These are phyloP conservation scores for Leucopsar rothschildi DNA, from an alignment of 2,113 vertebrate species.

Conservation along the genomic window DNA sequence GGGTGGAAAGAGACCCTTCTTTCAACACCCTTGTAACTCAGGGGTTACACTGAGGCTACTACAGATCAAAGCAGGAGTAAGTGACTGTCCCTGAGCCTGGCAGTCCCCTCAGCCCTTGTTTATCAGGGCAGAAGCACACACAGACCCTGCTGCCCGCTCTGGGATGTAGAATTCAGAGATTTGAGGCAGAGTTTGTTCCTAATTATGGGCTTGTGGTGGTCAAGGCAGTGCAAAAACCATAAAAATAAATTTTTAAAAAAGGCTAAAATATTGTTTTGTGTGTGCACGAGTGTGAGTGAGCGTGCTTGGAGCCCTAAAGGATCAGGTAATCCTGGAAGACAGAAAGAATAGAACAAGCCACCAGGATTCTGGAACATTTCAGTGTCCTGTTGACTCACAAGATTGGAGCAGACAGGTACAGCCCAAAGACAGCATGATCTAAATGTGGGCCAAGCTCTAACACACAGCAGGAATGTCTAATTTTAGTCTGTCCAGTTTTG, in stretches of 20 bases:
- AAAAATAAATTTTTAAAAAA: background rate
- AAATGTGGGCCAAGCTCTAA: conserved; percentile 47
- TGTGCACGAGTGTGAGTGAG: background rate
- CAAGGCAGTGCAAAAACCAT: background rate
- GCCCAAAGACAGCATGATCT: conserved; percentile 58
- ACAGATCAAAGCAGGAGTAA: fast-evolving
- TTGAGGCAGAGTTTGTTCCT: background rate
- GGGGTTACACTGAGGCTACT: background rate
- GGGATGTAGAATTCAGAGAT: fast-evolving
- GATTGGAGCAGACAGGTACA: conserved; percentile 67
- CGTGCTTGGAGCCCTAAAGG: background rate
- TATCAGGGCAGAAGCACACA: background rate
- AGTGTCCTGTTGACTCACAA: conserved; percentile 43
- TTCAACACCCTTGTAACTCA: background rate
- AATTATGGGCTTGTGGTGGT: fast-evolving
- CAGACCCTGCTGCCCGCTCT: background rate
- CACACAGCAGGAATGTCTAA: conserved; percentile 56
- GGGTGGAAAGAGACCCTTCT: background rate
- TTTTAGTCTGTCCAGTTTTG: conserved; percentile 62
- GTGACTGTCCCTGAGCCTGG: fast-evolving
- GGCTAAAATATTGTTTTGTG: background rate
- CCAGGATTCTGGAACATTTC: conserved; percentile 60
- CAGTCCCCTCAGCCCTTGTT: background rate
- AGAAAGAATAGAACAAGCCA: background rate
- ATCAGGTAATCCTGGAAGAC: background rate